These are phyloP conservation scores for Scrobipalpa atriplicella DNA, from an alignment of 2,888 invertebrate genomes.

Conservation along the genomic window DNA sequence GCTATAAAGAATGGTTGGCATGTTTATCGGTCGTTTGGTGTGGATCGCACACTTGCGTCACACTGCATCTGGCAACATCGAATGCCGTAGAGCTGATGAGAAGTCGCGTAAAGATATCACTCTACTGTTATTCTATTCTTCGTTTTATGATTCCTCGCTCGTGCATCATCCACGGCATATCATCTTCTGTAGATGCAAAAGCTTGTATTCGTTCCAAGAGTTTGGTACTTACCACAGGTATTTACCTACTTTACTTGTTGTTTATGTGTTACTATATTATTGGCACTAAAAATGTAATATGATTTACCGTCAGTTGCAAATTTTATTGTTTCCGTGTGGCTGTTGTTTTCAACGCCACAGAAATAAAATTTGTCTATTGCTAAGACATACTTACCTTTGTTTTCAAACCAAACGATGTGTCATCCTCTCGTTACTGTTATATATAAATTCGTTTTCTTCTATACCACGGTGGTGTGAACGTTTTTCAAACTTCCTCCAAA, in stretches of 20 bases:
- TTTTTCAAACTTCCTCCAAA: too few relatives aligned
- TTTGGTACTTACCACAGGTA: constrained; percentile 20
- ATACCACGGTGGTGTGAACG: too few relatives aligned
- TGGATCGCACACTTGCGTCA: background rate
- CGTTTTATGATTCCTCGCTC: constrained; percentile 53
- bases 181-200: background rate
- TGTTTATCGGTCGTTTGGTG: constrained; percentile 50
- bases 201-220: constrained; percentile 33
- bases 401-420: too few relatives aligned
- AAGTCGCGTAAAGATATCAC: constrained; percentile 55
- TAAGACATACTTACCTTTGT: too few relatives aligned
- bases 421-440: too few relatives aligned
- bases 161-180: constrained; percentile 44
- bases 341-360: too few relatives aligned
- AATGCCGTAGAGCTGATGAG: constrained; percentile 46
- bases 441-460: too few relatives aligned
- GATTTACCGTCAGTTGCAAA: too few relatives aligned
- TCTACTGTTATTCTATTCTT: constrained; percentile 52
- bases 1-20: constrained; percentile 50
- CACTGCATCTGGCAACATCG: constrained; percentile 20
- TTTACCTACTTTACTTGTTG: too few relatives aligned
- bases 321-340: too few relatives aligned
- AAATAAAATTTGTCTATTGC: too few relatives aligned
- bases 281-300: too few relatives aligned
- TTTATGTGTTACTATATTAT: background rate